A percentile compares a stretch with the other conserved stretches of the same genome.
These are phyloP conservation scores for Drosophila jambulina DNA, from an alignment of 1,140 invertebrate genomes.

Conservation along the genomic window DNA sequence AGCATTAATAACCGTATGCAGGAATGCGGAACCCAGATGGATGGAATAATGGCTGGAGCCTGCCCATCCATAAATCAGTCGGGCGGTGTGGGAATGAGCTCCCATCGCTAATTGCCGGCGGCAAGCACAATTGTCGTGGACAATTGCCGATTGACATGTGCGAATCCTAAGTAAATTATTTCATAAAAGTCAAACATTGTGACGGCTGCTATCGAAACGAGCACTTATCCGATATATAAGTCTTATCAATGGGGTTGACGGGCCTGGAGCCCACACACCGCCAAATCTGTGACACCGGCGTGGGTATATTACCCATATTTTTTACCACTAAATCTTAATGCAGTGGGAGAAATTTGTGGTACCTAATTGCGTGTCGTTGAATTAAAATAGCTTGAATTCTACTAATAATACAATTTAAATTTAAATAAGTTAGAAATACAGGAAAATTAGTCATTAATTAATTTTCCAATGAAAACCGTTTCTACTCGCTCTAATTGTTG, in stretches of 20 bases:
- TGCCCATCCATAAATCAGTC: slow-evolving; percentile 51
- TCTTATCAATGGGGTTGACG: slow-evolving; percentile 66
- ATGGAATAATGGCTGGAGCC: slow-evolving; percentile 4
- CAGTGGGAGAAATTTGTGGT: not conserved
- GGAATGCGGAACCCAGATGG: slow-evolving; percentile 66
- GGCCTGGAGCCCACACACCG: slow-evolving; percentile 27
- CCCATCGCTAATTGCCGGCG: slow-evolving; percentile 33
- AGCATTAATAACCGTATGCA: slow-evolving; percentile 57
- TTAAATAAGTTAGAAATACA: no score
- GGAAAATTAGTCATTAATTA: no score
- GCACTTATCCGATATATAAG: slow-evolving; percentile 63
- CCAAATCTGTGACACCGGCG: slow-evolving; percentile 41
- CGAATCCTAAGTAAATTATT: slow-evolving; percentile 80
- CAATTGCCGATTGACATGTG: slow-evolving; percentile 75
- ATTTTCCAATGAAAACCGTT: no score
- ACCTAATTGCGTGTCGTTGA: accelerated
- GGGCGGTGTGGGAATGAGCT: slow-evolving; percentile 22
- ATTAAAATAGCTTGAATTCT: not conserved
- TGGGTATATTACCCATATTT: slow-evolving; percentile 27
- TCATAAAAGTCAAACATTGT: slow-evolving; percentile 64
- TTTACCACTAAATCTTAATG: not conserved
- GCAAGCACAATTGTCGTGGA: slow-evolving; percentile 26
- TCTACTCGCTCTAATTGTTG: no score
- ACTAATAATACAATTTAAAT: not conserved
- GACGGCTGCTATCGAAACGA: slow-evolving; percentile 61